Evolutionary conservation across 2,113 vertebrate genomes (phyloP).

Genomic region (Trochalopteron elliotii): DNA sequence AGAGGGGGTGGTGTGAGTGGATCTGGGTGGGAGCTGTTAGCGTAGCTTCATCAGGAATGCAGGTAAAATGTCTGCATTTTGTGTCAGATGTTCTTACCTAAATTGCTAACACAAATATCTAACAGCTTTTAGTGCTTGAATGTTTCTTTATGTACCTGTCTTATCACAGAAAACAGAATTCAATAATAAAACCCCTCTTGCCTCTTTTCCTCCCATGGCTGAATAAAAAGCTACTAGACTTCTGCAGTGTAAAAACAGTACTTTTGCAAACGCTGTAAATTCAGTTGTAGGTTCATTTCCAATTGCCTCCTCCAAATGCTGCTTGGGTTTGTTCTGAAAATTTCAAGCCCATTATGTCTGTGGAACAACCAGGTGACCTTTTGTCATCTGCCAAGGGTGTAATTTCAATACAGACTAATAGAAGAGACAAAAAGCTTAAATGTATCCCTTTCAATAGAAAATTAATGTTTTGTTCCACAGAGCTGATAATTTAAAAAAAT

Average conservation of each 20-base stretch:
- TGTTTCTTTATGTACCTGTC: neutral
- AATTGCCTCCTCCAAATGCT: neutral
- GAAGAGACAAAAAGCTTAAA: neutral
- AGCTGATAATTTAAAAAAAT: neutral
- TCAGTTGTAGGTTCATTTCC: neutral
- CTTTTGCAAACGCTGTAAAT: neutral
- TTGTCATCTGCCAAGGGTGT: neutral
- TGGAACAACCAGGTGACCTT: neutral
- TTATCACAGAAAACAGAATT: neutral
- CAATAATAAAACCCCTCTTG: neutral
- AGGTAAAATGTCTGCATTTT: neutral
- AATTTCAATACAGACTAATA: neutral
- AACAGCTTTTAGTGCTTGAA: slow-evolving; percentile 2
- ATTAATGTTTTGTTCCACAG: slow-evolving; percentile 3
- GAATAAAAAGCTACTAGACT: neutral
- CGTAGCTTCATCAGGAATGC: neutral
- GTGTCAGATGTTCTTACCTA: neutral
- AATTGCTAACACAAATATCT: neutral
- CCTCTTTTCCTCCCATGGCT: neutral
- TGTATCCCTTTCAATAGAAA: neutral
- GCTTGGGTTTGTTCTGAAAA: neutral
- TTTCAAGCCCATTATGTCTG: neutral
- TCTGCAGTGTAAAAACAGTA: neutral
- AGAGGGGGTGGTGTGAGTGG: neutral
- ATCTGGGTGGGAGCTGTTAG: neutral